Conservation (phyloP, 35 echinoderm and acorn worm species). For the Ophiothrix spiculata region DNA sequence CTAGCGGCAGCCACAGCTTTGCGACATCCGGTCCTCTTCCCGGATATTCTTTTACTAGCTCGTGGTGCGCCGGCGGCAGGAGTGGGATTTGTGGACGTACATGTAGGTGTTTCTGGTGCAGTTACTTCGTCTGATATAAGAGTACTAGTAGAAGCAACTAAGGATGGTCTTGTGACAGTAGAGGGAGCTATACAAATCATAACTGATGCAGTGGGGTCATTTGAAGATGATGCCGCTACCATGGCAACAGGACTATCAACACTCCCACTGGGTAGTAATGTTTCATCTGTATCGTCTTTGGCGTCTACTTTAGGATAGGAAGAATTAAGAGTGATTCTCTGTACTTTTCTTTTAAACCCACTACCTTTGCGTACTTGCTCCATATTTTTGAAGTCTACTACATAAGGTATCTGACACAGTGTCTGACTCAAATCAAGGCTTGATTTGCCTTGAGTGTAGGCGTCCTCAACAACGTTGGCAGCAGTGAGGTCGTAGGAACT, state of each 20-base stretch:
- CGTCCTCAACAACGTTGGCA: constrained; percentile 52
- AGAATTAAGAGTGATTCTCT: constrained; percentile 26
- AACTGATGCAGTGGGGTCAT: not conserved
- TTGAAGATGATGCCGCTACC: not conserved
- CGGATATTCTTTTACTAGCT: constrained; percentile 22
- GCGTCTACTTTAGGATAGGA: constrained; percentile 25
- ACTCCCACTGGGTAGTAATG: not conserved
- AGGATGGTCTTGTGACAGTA: not conserved
- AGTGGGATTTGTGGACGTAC: not conserved
- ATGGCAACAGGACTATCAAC: not conserved
- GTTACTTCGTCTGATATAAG: not conserved
- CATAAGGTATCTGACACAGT: constrained; percentile 59
- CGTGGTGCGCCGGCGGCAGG: not conserved
- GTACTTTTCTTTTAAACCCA: constrained; percentile 57
- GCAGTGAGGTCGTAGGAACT: constrained; percentile 69
- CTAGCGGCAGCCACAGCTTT: constrained; percentile 61
- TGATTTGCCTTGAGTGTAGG: constrained; percentile 25
- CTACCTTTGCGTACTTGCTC: constrained; percentile 54
- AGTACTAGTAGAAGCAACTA: not conserved
- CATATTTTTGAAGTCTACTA: constrained; percentile 67
- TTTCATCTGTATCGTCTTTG: not conserved
- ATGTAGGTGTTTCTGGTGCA: not conserved
- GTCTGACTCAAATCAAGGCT: constrained; percentile 62
- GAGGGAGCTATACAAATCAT: not conserved
- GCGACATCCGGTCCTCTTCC: constrained; percentile 41